Evolutionary conservation across 2,888 invertebrate genomes (phyloP), one percentile per base, ranked within the genome.

Genomic region (Eristalis pertinax): DNA sequence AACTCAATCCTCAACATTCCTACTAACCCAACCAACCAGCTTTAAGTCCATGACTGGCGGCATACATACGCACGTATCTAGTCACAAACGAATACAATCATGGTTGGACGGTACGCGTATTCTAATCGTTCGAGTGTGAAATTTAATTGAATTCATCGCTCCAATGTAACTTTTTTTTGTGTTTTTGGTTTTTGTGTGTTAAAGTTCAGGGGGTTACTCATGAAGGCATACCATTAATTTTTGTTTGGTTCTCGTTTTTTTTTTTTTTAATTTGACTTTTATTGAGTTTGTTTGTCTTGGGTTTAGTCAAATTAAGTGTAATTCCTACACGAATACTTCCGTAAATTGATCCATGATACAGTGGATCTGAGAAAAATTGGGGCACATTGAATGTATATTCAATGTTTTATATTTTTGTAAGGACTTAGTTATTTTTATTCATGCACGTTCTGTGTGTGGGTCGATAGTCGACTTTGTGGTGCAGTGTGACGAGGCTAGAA

Each of bases 171-270:
- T 19, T 62, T 62, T 26, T 38, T 72, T 35, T 19, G n/a, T 32
- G 8, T 32, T 10, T 32, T 32, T 32, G 8, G 32, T 32, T 5
- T 32, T 26, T 26, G 26, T 43, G 32, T 22, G 43, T 38, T 35
- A 56, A 60, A 29, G 74, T 74, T 64, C 74, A 74, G 13, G 50
- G 35, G 74, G 64, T 65, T 64, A 74, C 22, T 64, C 32, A 35
- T 10, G 24, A 56, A 32, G 63, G 63, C 13, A 22, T 29, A 64
- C 50, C 32, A 56, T 64, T 64, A 64, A 24, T 5, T 64, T 24
- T 64, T 35, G 8, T 35, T 35, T 35, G 8, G n/a, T n/a, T n/a
- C n/a, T n/a, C n/a, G n/a, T n/a, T n/a, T n/a, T n/a, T 74, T 56
- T 13, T 13, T 13, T 13, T 35, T 22, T 74, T 74, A 74, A 74